Evolutionary conservation across 1,140 invertebrate species (phyloP), one percentile per base, ranked within the genome.

Genomic region (Frieseomelitta varia): DNA sequence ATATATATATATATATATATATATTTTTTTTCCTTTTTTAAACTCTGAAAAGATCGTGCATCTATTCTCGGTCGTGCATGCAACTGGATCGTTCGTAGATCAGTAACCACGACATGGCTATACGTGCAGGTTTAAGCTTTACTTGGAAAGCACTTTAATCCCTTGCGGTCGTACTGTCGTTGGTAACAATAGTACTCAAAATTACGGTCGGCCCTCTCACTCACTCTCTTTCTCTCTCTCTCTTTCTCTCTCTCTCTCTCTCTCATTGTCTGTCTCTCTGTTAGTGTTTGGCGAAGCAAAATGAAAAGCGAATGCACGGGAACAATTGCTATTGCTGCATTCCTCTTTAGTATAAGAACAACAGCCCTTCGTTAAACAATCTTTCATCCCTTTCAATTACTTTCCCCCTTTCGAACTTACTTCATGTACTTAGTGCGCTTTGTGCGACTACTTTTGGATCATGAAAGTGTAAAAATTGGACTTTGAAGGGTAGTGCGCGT

Each of bases 141-240:
- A 19, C 56, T 72, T 19, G 30, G 21, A 55, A 67, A 80, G 56
- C 68, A 39, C 53, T 73, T 73, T 83, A 79, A 78, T 79, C 65
- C 67, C 65, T n/a, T 15, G 71, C 27, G 79, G 27, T 27, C 47
- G 27, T 78, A 53, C 19, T 56, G 67, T 39, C 67, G 47, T 58
- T 58, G 75, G 27, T 39, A 71, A 71, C 67, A 83, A 79, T 83
- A 55, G 65, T 53, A 51, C 55, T 71, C 24, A 67, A 76, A 78
- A 61, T 79, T 77, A 79, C 61, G 27, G 51, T 27, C 55, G 17
- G 34, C 30, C 34, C 65, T 21, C 30, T 10, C 39, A 8, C 6
- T 39, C 34, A 4, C 39, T 39, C 39, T 39, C 39, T 6, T 6
- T 39, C 39, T 39, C 39, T 39, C 34, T 39, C 1, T 39, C 34